Evolutionary conservation across 2,113 vertebrate genomes (phyloP).

Genomic region (Marmota monax): DNA sequence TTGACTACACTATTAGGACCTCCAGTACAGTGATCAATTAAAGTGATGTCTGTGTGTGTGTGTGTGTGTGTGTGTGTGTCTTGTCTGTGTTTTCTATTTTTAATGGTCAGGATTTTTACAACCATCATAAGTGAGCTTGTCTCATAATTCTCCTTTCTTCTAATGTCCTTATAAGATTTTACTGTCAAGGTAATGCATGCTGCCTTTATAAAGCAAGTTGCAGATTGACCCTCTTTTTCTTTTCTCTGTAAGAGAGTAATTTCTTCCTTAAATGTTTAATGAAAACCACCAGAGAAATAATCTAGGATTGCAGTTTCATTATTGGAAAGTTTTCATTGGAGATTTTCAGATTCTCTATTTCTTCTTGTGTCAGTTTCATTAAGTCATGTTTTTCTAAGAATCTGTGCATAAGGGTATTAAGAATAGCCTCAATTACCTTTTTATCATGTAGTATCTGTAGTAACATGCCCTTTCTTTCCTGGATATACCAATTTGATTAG

Average conservation of each 20-base stretch:
- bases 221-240: not conserved
- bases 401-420: not conserved
- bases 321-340: not conserved
- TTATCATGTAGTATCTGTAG: not conserved
- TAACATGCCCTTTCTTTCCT: not conserved
- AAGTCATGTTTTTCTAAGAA: not conserved
- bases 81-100: not conserved
- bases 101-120: slow-evolving; percentile 37
- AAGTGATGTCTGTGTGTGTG: not conserved
- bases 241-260: not conserved
- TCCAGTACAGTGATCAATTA: not conserved
- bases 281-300: not conserved
- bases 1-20: not conserved
- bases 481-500: not conserved
- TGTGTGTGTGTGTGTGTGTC: not conserved
- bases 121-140: not conserved
- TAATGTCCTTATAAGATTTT: not conserved
- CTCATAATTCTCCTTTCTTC: not conserved
- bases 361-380: not conserved
- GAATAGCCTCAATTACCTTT: not conserved
- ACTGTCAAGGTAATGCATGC: not conserved
- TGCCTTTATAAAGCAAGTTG: not conserved
- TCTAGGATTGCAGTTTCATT: not conserved
- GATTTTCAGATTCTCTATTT: not conserved
- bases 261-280: not conserved